Evolutionary conservation across 1,140 invertebrate species (phyloP), one percentile per base, ranked within the genome.

Genomic region (Chrysopa pallens): DNA sequence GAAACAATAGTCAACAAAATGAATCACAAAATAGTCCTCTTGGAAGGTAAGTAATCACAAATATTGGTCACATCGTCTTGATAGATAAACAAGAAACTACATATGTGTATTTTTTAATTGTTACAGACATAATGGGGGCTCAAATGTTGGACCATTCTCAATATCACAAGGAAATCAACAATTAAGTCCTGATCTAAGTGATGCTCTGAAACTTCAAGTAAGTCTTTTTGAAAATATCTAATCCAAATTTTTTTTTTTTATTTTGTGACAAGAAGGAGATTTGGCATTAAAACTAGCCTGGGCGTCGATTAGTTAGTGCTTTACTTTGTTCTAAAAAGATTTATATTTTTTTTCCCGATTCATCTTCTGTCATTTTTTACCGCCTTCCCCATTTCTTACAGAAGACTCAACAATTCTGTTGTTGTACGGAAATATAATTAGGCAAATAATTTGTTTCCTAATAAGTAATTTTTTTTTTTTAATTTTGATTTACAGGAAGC

Each of bases 191-290:
- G 73, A 75, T 50, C 55, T 74, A 29, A 70, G 69, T 1, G 80
- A 86, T 57, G 81, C 79, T 7, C 65, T 84, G 40, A 66, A 81
- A 54, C 68, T 85, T 38, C 31, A 33, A 12, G 31, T 33, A 12
- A 33, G 31, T 33, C n/a, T n/a, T n/a, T n/a, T n/a, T n/a, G n/a
- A n/a, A n/a, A n/a, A n/a, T n/a, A n/a, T n/a, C n/a, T n/a, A n/a
- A n/a, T n/a, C n/a, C n/a, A n/a, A n/a, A n/a, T n/a, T n/a, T n/a
- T n/a, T n/a, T n/a, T n/a, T n/a, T n/a, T n/a, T n/a, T n/a, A n/a
- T n/a, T n/a, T n/a, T n/a, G n/a, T n/a, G n/a, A n/a, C n/a, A n/a
- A n/a, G n/a, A n/a, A n/a, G n/a, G n/a, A n/a, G n/a, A n/a, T n/a
- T n/a, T n/a, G n/a, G n/a, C n/a, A n/a, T n/a, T n/a, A n/a, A n/a